Evolutionary conservation across 2,888 invertebrate species (phyloP).

Genomic region (Mantis religiosa): DNA sequence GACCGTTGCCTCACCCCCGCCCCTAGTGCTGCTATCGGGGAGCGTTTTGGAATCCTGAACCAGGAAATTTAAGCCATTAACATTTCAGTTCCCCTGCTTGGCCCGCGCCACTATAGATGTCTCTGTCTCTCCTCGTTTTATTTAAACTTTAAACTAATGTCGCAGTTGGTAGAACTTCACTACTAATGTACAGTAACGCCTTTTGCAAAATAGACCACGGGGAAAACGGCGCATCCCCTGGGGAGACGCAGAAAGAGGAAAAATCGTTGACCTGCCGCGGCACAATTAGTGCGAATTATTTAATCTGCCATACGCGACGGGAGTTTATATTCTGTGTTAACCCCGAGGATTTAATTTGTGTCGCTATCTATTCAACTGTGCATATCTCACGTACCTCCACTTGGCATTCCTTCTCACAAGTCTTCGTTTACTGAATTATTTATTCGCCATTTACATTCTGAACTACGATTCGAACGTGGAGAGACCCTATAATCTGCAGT

Average conservation of each 20-base stretch:
- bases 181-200: background rate
- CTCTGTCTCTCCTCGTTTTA: background rate
- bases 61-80: constrained; percentile 14
- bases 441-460: background rate
- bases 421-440: background rate
- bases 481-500: background rate
- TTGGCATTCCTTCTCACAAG: background rate
- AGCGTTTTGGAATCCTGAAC: constrained; percentile 3
- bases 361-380: background rate
- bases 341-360: background rate
- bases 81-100: background rate
- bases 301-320: background rate
- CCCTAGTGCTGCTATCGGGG: background rate
- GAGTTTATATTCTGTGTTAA: background rate
- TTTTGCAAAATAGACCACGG: background rate
- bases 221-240: background rate
- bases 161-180: background rate
- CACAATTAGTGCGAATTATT: background rate
- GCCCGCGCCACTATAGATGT: background rate
- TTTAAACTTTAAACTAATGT: constrained; percentile 10
- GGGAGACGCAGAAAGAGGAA: background rate
- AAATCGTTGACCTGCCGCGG: background rate
- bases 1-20: background rate
- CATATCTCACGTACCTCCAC: background rate
- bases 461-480: background rate